Percentiles rank a stretch among this genome's conserved stretches.
phyloP scores from a whole-genome alignment of 2,113 vertebrate species.

The Steatornis caripensis region DNA sequence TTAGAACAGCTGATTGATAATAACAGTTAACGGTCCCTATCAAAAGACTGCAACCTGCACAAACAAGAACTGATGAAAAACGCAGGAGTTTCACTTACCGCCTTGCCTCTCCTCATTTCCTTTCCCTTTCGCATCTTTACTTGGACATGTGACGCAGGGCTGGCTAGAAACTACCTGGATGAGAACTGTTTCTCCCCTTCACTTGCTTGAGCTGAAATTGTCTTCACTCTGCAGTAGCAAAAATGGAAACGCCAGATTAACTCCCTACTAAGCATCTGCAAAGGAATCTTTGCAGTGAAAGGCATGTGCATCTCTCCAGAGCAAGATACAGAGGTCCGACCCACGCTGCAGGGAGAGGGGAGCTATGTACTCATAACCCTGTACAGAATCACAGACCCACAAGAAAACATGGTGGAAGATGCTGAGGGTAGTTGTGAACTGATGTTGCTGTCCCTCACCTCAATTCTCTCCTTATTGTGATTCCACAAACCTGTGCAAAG shows the following conservation, averaged over 20 bases:
- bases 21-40: background rate
- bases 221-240: background rate
- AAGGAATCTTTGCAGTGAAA: background rate
- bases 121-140: background rate
- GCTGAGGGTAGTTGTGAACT: background rate
- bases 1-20: background rate
- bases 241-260: background rate
- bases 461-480: fast-evolving
- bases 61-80: background rate
- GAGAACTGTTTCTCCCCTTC: background rate
- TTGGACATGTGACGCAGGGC: background rate
- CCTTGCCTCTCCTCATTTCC: background rate
- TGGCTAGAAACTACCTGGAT: background rate
- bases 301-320: background rate
- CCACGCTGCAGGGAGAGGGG: background rate
- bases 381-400: background rate
- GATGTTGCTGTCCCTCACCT: background rate
- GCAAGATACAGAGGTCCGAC: background rate
- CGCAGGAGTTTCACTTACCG: background rate
- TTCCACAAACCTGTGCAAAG: background rate
- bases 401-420: background rate
- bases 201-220: background rate
- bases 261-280: background rate
- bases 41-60: background rate
- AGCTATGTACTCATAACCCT: background rate